Base-by-base conservation (phyloP, 2,888 invertebrate genomes). In the Girardia tigrina region DNA sequence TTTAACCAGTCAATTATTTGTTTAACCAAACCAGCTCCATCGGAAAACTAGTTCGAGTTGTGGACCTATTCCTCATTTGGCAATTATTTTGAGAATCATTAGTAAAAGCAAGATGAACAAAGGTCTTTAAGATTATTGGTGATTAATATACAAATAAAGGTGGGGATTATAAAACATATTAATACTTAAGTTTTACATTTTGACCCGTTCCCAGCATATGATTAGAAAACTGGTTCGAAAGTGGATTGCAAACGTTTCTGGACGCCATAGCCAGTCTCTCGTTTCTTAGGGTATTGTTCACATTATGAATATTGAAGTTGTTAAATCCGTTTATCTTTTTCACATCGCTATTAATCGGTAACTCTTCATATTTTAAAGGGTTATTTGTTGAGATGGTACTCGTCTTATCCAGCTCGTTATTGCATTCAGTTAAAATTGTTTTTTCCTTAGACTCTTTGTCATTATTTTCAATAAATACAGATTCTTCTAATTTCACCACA, bases 231-330 rank as follows among this genome's bases (percentile, higher is more conserved):
- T 56, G 56, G n/a, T 56, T 56, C 20, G 56, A 56, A 56, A 56
- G 56, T 56, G 56, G 56, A 56, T 56, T 56, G 23, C 56, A 56
- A n/a, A 56, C 56, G 23, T 56, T 56, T 56, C 56, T 56, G n/a
- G 56, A 56, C 23, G 56, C 56, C 56, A 56, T 56, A 20, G 56
- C 56, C n/a, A 56, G 56, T 56, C 56, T 56, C 23, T 56, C 56
- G n/a, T 56, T 56, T 56, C n/a, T 56, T 56, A 56, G 2, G 4
- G 56, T n/a, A 23, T 56, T 56, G 23, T 56, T 56, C n/a, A 56
- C n/a, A 56, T 4, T 12, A n/a, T 56, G n/a, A n/a, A 56, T n/a
- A n/a, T 56, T 56, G n/a, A 20, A 56, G 23, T 56, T 56, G 56
- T 56, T 56, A 23, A 56, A 56, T 20, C 56, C 56, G n/a, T 56